Evolutionary conservation across 2,113 vertebrate genomes (phyloP), one percentile per base, ranked within the genome.

Genomic region (Orthonyx spaldingii): DNA sequence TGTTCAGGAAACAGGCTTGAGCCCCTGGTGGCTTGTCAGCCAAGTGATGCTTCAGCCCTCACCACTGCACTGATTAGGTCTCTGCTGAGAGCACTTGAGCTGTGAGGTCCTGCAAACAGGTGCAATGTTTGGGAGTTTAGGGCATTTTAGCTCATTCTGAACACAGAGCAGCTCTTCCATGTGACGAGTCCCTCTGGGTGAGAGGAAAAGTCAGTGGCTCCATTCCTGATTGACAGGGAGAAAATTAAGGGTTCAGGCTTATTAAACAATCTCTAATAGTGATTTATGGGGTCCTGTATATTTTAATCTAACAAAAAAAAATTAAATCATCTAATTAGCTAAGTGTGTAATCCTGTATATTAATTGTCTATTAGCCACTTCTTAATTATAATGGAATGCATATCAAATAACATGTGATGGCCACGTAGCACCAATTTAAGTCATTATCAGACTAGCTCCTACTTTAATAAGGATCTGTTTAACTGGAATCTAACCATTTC

Each of bases 381-480:
- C 84, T 85, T 97, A 97, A 97, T 95, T 89, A 91, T 96, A 96
- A 97, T 61, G 64, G 87, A 97, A 96, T 92, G 76, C 60, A 96
- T 96, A 90, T 85, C 84, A 94, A 97, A 97, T 89, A 95, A 91
- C 72, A 74, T 95, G 94, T 96, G 97, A 97, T 94, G 72, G 92
- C 90, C 92, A 82, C 63, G 10, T 78, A 94, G 60, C 49, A 65
- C 47, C 65, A 84, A 92, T 92, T 93, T 93, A 90, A 84, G 74
- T 84, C 53, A 95, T 94, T 95, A 78, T 78, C 82, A 84, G 64
- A 71, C 60, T 77, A 86, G 39, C 84, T 96, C 11, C 86, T 78
- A 63, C 76, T 86, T 64, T 76, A 95, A 93, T 72, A 91, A 94
- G 72, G 42, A 63, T 86, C 50, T 87, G 7, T 37, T 95, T 83